A percentile compares a stretch with the other conserved stretches of the same genome.
phyloP scores from a whole-genome alignment of 1,140 invertebrate species.

The Drosophila micromelanica region DNA sequence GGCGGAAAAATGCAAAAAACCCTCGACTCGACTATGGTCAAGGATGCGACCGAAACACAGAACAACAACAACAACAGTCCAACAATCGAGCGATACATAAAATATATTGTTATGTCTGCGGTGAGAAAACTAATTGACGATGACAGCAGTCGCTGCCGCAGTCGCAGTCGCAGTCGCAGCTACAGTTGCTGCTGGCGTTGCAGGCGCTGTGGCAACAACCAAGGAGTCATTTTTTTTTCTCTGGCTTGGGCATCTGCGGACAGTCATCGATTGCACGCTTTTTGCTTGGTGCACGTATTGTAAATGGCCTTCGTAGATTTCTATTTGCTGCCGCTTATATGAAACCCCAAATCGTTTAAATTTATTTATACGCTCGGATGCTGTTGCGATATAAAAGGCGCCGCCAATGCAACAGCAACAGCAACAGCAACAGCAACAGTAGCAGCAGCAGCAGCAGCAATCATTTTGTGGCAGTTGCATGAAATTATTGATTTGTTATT shows the following conservation, averaged over 20 bases:
- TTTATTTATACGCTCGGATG: constrained; percentile 57
- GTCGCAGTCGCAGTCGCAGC: constrained; percentile 4
- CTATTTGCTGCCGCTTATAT: constrained; percentile 49
- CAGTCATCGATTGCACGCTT: constrained; percentile 36
- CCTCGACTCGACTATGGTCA: constrained; percentile 38
- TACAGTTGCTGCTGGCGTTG: constrained; percentile 11
- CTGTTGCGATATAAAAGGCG: constrained; percentile 60
- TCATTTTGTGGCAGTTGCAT: constrained; percentile 61
- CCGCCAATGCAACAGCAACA: constrained; percentile 46
- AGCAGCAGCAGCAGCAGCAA: constrained; percentile 37
- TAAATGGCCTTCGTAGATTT: constrained; percentile 63
- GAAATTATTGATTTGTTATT: constrained; percentile 74
- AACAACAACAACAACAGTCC: constrained; percentile 38
- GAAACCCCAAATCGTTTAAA: constrained; percentile 64
- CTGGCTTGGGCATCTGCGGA: constrained; percentile 23
- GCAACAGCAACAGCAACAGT: constrained; percentile 19
- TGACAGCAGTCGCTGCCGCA: constrained; percentile 52
- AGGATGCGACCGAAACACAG: constrained; percentile 30
- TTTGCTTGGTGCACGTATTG: constrained; percentile 36
- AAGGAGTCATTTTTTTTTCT: constrained; percentile 31
- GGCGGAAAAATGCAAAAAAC: constrained; percentile 70
- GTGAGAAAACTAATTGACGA: constrained; percentile 76
- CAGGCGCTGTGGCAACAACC: neutral
- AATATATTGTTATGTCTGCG: constrained; percentile 76
- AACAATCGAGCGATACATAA: constrained; percentile 56